Percentiles rank a stretch among this genome's conserved stretches.
These are phyloP conservation scores for Lottia scabra DNA, from an alignment of 2,888 invertebrate species.

Conservation along the genomic window DNA sequence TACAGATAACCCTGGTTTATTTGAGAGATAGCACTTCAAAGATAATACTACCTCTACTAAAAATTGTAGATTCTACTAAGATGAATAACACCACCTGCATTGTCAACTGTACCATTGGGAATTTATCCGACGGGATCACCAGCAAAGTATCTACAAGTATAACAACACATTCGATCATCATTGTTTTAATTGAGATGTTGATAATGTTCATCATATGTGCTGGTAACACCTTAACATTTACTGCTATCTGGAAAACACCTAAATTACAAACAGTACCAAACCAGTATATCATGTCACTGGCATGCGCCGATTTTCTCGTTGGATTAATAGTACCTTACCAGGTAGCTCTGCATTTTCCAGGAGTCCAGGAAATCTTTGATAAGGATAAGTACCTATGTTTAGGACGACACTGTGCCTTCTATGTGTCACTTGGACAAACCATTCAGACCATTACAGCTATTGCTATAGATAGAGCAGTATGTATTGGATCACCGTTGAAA, in stretches of 20 bases:
- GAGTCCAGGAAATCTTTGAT: conserved; percentile 5
- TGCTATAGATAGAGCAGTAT: conserved; percentile 16
- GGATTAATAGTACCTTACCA: conserved; percentile 14
- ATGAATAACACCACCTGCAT: too few species aligned
- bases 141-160: neutral
- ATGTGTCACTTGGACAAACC: conserved; percentile 3
- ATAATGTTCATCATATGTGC: conserved; percentile 6
- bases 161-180: neutral
- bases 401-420: neutral
- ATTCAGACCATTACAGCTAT: conserved; percentile 6
- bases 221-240: conserved; percentile 13
- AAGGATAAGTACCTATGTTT: conserved; percentile 9
- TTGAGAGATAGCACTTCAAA: too few species aligned
- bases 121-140: too few species aligned
- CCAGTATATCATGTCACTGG: conserved; percentile 13
- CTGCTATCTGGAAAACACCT: neutral
- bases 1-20: too few species aligned
- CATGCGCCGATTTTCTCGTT: conserved; percentile 12
- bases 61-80: too few species aligned
- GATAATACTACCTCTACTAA: too few species aligned
- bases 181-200: neutral
- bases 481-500: conserved; percentile 22
- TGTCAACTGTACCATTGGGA: too few species aligned
- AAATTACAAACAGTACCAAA: conserved; percentile 15
- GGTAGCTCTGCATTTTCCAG: conserved; percentile 3